These are phyloP conservation scores for Galeopterus variegatus DNA, from an alignment of 2,113 vertebrate genomes.

Conservation along the genomic window DNA sequence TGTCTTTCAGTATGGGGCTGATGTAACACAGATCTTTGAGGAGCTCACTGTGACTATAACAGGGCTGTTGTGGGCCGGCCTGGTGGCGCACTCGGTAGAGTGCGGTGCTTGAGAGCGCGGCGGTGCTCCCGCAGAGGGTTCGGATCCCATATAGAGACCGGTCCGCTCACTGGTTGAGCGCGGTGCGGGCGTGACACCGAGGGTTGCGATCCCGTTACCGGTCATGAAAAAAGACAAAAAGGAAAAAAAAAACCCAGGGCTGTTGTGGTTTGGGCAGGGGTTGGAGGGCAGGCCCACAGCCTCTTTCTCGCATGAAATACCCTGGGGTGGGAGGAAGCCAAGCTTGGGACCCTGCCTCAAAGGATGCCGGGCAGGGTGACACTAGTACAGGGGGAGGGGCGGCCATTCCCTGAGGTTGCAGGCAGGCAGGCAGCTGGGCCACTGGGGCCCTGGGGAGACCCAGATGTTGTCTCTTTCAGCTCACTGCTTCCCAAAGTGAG, in stretches of 20 bases:
- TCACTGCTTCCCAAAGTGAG: conserved; percentile 61
- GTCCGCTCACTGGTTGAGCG: too few relatives aligned
- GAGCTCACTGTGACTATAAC: not conserved
- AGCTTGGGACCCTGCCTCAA: not conserved
- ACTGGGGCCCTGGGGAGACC: conserved; percentile 61
- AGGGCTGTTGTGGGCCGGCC: not conserved
- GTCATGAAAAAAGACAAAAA: too few relatives aligned
- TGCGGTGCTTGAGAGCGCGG: too few relatives aligned
- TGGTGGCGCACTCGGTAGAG: too few relatives aligned
- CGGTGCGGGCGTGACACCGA: too few relatives aligned
- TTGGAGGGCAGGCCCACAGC: not conserved
- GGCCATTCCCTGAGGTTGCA: not conserved
- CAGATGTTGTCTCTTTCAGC: conserved; percentile 77
- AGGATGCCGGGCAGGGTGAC: not conserved
- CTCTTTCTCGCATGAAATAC: not conserved
- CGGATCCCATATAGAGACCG: too few relatives aligned
- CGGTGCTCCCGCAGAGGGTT: too few relatives aligned
- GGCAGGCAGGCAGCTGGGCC: conserved; percentile 53
- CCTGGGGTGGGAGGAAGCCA: not conserved
- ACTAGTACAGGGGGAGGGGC: not conserved
- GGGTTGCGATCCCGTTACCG: too few relatives aligned
- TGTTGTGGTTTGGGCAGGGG: not conserved
- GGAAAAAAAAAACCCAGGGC: too few relatives aligned
- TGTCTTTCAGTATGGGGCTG: not conserved
- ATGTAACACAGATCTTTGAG: not conserved